Base-by-base conservation (phyloP, 2,113 vertebrate species). In the Otolemur garnettii region DNA sequence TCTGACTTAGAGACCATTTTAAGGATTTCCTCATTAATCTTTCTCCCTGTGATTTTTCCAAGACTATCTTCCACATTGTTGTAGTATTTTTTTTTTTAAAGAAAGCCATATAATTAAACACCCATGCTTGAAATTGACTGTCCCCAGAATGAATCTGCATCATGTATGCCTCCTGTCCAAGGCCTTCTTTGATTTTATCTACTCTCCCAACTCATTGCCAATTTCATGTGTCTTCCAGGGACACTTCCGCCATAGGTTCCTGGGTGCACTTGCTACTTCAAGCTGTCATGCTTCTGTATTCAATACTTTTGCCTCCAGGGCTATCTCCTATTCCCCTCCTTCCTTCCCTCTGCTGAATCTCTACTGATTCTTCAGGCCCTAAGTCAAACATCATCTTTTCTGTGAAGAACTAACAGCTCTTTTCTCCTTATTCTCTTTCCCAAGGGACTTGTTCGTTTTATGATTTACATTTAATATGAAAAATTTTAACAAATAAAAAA, bases 171-270 rank as follows among this genome's bases (percentile, higher is more conserved):
- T 21, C 0, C 33, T n/a, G 22, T 59, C 45, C 22, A 53, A 57
- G 14, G 55, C n/a, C 26, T 38, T 72, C 86, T 21, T 13, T 60
- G 42, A 72, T n/a, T 75, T 57, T 62, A 33, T 92, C 59, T 66
- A 10, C 7, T 42, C 0, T 1, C 4, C 26, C 5, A 5, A 18
- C n/a, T 33, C 8, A n/a, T 12, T 45, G 55, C 22, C 18, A 0
- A 53, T 83, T 79, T 42, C 22, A 33, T 13, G 57, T 50, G 7
- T 18, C 22, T 60, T 64, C 7, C 55, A 35, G 3, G 35, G 62
- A 0, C 62, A 12, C 19, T 42, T 82, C 62, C 22, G 13, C 74
- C 6, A 42, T 6, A 24, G 35, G 45, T 50, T 13, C 50, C 71
- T 68, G 21, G 9, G 69, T 21, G 0, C 2, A 21, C 3, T 68